Conservation (phyloP, 1,140 invertebrate species). For the Diploscapter pachys region DNA sequence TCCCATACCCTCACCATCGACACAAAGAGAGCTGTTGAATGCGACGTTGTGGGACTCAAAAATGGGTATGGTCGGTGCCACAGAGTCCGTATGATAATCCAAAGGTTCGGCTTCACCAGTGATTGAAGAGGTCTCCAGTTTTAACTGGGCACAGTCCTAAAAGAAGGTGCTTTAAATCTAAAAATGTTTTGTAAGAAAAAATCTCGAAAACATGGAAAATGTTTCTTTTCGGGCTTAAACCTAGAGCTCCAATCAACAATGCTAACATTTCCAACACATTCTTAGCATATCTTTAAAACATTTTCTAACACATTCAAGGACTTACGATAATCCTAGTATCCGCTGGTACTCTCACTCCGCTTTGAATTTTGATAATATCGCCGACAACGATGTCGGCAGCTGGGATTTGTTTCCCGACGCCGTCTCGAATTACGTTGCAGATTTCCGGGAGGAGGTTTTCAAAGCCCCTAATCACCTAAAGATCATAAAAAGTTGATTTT, state of each 20-base stretch:
- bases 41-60: conserved; percentile 3
- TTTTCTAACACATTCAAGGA: neutral
- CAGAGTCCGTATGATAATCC: neutral
- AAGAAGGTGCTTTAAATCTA: conserved; percentile 39
- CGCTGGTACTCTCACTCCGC: conserved; percentile 7
- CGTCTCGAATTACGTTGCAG: conserved; percentile 10
- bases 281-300: too few relatives aligned
- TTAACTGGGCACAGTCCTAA: conserved; percentile 10
- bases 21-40: conserved; percentile 14
- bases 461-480: conserved; percentile 5
- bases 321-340: conserved; percentile 3
- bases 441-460: conserved; percentile 6
- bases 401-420: neutral
- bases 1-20: conserved; percentile 2
- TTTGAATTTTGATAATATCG: conserved; percentile 6
- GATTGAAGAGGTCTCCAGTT: conserved; percentile 11
- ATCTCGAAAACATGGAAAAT: neutral
- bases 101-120: conserved; percentile 16
- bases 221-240: too few relatives aligned
- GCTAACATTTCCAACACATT: too few relatives aligned
- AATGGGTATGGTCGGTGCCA: neutral
- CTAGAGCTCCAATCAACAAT: too few relatives aligned
- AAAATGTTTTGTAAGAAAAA: neutral
- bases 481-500: neutral
- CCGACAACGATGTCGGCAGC: conserved; percentile 1